phyloP scores from a whole-genome alignment of 2,888 invertebrate species.

The Merodon equestris region DNA sequence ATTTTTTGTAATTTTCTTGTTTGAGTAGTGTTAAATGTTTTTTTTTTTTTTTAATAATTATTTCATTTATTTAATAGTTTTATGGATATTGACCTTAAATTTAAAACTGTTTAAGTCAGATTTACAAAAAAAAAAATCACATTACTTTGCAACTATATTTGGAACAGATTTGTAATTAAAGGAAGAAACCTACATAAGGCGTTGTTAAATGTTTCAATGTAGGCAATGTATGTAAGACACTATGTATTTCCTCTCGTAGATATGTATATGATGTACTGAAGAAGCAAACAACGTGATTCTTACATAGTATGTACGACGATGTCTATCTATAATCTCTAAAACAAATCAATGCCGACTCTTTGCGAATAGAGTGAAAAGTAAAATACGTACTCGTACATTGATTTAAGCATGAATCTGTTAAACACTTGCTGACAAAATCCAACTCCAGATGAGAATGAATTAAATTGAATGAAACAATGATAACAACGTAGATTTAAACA shows the following conservation, averaged over 20 bases:
- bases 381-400: constrained; percentile 4
- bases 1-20: constrained; percentile 54
- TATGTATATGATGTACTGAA: constrained; percentile 32
- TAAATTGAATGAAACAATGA: constrained; percentile 34
- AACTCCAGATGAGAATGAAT: constrained; percentile 43
- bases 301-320: constrained; percentile 14
- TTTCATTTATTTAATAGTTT: constrained; percentile 54
- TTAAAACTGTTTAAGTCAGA: constrained; percentile 39
- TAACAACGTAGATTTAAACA: constrained; percentile 1
- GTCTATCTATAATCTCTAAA: constrained; percentile 33
- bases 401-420: constrained; percentile 18
- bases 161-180: constrained; percentile 33
- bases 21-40: constrained; percentile 15
- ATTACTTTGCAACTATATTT: constrained; percentile 26
- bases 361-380: constrained; percentile 28
- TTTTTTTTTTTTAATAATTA: constrained; percentile 25
- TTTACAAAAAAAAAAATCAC: constrained; percentile 35
- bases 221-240: constrained; percentile 31
- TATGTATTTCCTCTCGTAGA: constrained; percentile 19
- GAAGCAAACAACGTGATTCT: constrained; percentile 2
- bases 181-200: too few species aligned
- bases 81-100: constrained; percentile 33
- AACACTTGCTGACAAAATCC: constrained; percentile 15
- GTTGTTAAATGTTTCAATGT: constrained; percentile 43
- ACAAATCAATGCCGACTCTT: constrained; percentile 26